These are phyloP conservation scores for Oxyura jamaicensis DNA, from an alignment of 2,113 vertebrate species.

Conservation along the genomic window DNA sequence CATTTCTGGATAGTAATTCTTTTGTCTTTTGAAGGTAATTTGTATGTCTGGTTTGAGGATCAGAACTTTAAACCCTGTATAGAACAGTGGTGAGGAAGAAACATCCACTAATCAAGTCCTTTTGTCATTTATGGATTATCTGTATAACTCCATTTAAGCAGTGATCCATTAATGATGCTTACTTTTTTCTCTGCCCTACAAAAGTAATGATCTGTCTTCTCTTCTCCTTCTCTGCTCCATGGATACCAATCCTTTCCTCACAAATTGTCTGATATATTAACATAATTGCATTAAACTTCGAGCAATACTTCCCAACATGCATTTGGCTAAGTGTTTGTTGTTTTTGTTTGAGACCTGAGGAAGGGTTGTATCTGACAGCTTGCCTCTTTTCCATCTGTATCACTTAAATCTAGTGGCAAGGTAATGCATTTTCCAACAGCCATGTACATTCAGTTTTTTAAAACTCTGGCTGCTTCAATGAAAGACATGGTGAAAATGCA, in stretches of 20 bases:
- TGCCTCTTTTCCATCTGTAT: not conserved
- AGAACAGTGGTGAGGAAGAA: not conserved
- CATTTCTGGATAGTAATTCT: not conserved
- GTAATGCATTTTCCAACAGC: not conserved
- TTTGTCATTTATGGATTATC: not conserved
- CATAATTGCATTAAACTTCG: not conserved
- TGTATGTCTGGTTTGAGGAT: not conserved
- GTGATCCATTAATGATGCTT: not conserved
- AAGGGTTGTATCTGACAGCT: not conserved
- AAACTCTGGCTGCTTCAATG: not conserved
- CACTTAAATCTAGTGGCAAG: not conserved
- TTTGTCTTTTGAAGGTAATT: not conserved
- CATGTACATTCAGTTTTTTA: not conserved
- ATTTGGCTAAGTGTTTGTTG: not conserved
- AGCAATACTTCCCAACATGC: not conserved
- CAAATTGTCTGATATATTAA: not conserved
- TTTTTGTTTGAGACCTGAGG: not conserved
- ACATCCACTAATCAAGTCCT: not conserved
- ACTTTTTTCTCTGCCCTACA: not conserved
- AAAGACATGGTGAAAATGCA: not conserved
- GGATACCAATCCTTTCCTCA: not conserved
- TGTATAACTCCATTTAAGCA: not conserved
- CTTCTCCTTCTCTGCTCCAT: not conserved
- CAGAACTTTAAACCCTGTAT: not conserved
- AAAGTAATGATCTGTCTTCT: not conserved